Base-by-base conservation (phyloP, 2,797 vertebrate species). In the Forpus xanthops region DNA sequence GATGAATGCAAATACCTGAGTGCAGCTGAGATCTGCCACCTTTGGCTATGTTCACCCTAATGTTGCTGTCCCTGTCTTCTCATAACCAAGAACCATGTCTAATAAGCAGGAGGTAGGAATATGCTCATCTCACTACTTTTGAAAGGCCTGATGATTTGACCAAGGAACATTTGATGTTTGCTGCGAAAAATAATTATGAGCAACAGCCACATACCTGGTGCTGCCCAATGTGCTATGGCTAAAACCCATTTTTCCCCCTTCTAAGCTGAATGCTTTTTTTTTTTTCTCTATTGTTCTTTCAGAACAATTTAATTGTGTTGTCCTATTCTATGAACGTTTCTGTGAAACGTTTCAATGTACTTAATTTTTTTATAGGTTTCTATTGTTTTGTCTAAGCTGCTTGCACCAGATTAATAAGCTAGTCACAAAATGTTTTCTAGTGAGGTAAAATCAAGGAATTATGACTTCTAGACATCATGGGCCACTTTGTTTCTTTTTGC, bases 161-260 rank as follows among this genome's bases (percentile, higher is more conserved):
- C 37, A 37, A 56, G 41, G 37, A 78, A 5, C 11, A 62, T 70
- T 86, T 82, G 55, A 25, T 45, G 8, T 6, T 80, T 49, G 6
- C 35, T 70, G 41, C 30, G 44, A 49, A 53, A 76, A 47, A 24
- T 35, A 47, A 44, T 5, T 31, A n/a, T 8, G 35, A 50, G 5
- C 18, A 47, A 39, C 49, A 42, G 50, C 14, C 10, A 18, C 23
- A 71, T 21, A 45, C 41, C 8, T 18, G 14, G 8, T 55, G 15
- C 33, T 90, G 15, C 15, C 45, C 72, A 14, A 58, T 42, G 27
- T 52, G 12, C 41, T 83, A 12, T 58, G 20, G 31, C 8, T 56
- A 55, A 56, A 58, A 33, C 3, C 37, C 0, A 2, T 49, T 52
- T 66, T 60, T 21, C 3, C 2, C 8, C 2, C 9, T 58, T 47